Evolutionary conservation across 2,797 vertebrate species (phyloP).

Genomic region (Hipposideros larvatus): DNA sequence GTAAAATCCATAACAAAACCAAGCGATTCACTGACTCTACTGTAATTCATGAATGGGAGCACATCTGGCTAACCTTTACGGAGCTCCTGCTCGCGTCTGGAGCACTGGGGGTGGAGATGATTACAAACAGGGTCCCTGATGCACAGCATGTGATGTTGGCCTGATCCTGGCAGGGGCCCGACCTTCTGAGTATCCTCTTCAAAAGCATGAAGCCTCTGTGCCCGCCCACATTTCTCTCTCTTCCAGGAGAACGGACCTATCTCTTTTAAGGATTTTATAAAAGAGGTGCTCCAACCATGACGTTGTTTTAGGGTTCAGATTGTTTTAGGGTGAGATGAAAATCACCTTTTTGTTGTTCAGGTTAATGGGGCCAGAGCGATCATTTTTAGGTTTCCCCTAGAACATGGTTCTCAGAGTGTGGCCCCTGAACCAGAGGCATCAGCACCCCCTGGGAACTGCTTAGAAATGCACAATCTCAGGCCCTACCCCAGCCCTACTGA

Average conservation of each 20-base stretch:
- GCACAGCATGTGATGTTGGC: not conserved
- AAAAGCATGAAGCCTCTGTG: not conserved
- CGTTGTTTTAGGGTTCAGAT: not conserved
- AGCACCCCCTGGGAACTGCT: not conserved
- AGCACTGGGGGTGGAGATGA: not conserved
- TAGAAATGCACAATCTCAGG: not conserved
- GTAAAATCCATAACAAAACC: slow-evolving; percentile 30
- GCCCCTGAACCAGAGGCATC: not conserved
- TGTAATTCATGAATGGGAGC: not conserved
- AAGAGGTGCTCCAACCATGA: not conserved
- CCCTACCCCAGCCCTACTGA: not conserved
- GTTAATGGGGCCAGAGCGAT: not conserved
- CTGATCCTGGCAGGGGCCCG: not conserved
- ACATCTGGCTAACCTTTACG: not conserved
- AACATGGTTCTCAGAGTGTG: not conserved
- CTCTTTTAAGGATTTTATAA: not conserved
- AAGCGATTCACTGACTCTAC: not conserved
- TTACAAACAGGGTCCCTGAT: not conserved
- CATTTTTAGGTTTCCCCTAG: not conserved
- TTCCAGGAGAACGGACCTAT: not conserved
- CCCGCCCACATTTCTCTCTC: not conserved
- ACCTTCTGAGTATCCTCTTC: not conserved
- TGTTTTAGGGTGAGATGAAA: not conserved
- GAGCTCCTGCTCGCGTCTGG: not conserved
- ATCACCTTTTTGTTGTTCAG: not conserved